Percentiles rank a stretch among this genome's conserved stretches.
These are phyloP conservation scores for Augochlorella aurata DNA, from an alignment of 2,888 invertebrate genomes.

Conservation along the genomic window DNA sequence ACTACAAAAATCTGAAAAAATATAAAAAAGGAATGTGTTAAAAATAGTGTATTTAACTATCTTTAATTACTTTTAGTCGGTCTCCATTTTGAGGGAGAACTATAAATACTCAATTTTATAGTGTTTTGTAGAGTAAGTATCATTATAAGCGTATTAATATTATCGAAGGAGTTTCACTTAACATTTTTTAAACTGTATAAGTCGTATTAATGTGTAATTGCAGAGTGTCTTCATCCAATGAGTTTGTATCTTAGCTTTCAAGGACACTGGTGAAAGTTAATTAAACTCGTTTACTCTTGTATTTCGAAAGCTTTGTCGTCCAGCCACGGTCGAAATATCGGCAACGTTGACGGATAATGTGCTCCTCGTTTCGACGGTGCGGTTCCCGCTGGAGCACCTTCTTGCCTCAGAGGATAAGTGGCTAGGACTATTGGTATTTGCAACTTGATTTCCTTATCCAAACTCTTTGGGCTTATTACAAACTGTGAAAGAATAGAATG, in stretches of 20 bases:
- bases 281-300: constrained; percentile 74
- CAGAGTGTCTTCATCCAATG: constrained; percentile 1
- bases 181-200: background rate
- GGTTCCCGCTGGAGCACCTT: constrained; percentile 86
- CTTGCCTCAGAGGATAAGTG: constrained; percentile 92
- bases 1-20: background rate
- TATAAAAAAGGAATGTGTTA: background rate
- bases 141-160: constrained; percentile 47
- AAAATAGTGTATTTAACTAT: background rate
- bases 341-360: constrained; percentile 96
- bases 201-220: background rate
- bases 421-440: constrained; percentile 96
- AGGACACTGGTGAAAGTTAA: constrained; percentile 34
- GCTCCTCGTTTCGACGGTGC: constrained; percentile 90
- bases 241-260: constrained; percentile 8
- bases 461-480: constrained; percentile 94
- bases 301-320: constrained; percentile 86
- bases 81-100: background rate
- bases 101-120: constrained; percentile 19
- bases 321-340: constrained; percentile 95
- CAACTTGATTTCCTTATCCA: constrained; percentile 95
- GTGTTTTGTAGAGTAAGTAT: constrained; percentile 16
- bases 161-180: background rate
- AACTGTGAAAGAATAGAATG: constrained; percentile 85
- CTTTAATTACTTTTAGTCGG: background rate